Base-by-base conservation (phyloP, 1,140 invertebrate species). In the Pseudomyrmex sp. region DNA sequence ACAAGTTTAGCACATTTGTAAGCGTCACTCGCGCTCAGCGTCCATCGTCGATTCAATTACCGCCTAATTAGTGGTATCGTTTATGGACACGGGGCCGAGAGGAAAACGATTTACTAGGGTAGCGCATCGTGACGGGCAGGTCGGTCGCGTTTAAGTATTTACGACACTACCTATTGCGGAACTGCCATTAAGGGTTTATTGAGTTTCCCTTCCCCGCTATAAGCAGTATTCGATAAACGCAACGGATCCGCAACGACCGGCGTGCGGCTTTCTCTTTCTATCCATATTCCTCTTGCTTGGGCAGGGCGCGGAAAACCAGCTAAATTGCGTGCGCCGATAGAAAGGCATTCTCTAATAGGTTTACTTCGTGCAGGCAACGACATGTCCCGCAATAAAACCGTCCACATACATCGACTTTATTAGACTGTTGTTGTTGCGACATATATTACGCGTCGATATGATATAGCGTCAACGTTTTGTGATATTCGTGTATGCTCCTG, bases 121-220 rank as follows among this genome's bases (percentile, higher is more conserved):
- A 35, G 35, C 35, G 44, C 54, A 59, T 70, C 76, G 12, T 35
- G 66, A 80, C 54, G 52, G 62, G 44, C 23, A 54, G 54, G 5
- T n/a, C 15, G 52, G 46, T 18, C 20, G n/a, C 59, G 26, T 75
- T 75, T 74, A 75, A 82, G 79, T 82, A 82, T 82, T 82, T 75
- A 70, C 58, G 48, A 82, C 63, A 82, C 70, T 63, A 18, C 18
- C 18, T 18, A 82, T 82, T 75, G 75, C 79, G 58, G 70, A 63
- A 82, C 79, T 82, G 48, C 70, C 58, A 82, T 82, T 82, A 82
- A 82, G 69, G 26, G 59, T 82, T 82, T 82, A 82, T 82, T 82
- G 79, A 82, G 59, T 82, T 82, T 82, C 58, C 46, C 59, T 50
- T 15, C 23, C 35, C 52, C 54, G 56, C 20, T 59, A 15, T 35